Conservation (phyloP, 1,140 invertebrate genomes). For the Drosophila murphyi region DNA sequence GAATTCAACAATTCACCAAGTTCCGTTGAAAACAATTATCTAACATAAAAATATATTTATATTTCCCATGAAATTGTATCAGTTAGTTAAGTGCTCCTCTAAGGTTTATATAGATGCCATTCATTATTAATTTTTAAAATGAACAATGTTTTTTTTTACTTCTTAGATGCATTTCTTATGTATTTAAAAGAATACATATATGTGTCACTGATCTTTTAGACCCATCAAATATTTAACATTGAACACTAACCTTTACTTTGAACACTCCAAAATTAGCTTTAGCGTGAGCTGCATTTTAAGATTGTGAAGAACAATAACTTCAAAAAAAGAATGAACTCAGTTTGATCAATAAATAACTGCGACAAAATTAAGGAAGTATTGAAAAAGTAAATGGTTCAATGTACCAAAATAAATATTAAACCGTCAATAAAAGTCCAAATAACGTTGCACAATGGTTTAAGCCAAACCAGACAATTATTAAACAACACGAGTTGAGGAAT, state of each 20-base stretch:
- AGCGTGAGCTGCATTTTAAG: conserved; percentile 40
- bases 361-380: conserved; percentile 14
- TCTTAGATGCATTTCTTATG: no score
- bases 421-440: not conserved
- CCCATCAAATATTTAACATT: not conserved
- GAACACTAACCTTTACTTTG: conserved; percentile 5
- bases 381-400: conserved; percentile 33
- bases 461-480: not conserved
- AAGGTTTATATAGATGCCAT: no score
- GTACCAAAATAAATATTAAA: not conserved
- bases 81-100: no score
- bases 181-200: not conserved
- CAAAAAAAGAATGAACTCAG: not conserved
- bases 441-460: not conserved
- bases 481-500: conserved; percentile 21
- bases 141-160: no score
- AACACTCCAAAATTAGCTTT: conserved; percentile 5
- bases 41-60: not conserved
- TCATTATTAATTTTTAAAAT: no score
- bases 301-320: not conserved
- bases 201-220: not conserved
- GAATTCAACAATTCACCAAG: not conserved
- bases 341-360: conserved; percentile 4
- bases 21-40: not conserved
- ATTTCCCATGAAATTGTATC: not conserved